These are phyloP conservation scores for Prunella himalayana DNA, from an alignment of 2,113 vertebrate species.

Conservation along the genomic window DNA sequence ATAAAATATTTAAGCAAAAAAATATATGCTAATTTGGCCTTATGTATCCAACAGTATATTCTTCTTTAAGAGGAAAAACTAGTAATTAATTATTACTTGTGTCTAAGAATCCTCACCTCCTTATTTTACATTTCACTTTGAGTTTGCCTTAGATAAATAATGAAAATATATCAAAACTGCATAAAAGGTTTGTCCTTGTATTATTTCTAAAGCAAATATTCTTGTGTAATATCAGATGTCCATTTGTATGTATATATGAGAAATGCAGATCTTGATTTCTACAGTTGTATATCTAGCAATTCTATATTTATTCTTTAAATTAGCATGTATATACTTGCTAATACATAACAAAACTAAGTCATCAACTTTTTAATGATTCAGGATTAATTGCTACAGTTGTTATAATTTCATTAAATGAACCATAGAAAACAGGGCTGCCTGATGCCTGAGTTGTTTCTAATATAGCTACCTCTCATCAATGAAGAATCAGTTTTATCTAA, in stretches of 20 bases:
- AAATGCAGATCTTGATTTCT: background rate
- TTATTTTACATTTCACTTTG: background rate
- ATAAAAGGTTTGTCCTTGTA: background rate
- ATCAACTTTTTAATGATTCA: background rate
- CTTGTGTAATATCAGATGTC: background rate
- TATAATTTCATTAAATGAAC: background rate
- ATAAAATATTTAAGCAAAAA: background rate
- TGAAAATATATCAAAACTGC: background rate
- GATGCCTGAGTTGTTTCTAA: background rate
- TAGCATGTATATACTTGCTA: background rate
- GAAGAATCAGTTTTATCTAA: background rate
- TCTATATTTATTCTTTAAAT: background rate
- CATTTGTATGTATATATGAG: background rate
- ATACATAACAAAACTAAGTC: background rate
- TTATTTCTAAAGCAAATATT: background rate
- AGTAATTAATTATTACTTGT: background rate
- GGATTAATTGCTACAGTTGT: background rate
- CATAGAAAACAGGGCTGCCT: background rate
- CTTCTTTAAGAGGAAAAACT: background rate
- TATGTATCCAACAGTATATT: background rate
- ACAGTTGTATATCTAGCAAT: background rate
- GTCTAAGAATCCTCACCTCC: background rate
- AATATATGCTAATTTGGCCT: background rate
- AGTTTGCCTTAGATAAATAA: background rate
- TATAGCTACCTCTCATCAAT: background rate